phyloP scores from a whole-genome alignment of 2,888 invertebrate genomes.

The Neoscelio sp. region DNA sequence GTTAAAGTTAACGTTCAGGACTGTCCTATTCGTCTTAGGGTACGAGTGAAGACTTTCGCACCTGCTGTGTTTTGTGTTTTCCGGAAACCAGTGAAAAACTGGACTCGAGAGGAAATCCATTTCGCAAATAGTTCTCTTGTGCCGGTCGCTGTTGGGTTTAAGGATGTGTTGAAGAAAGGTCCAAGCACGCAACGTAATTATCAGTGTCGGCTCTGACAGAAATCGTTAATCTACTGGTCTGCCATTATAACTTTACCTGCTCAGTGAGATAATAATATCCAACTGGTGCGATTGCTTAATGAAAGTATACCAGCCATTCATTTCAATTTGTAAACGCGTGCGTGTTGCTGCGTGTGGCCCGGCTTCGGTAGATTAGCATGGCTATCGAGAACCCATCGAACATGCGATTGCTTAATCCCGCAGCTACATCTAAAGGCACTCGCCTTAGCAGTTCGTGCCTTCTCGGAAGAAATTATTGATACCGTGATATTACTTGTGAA shows the following conservation, averaged over 20 bases:
- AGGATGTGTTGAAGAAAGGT: not conserved
- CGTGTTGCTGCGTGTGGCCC: constrained; percentile 65
- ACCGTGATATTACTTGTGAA: constrained; percentile 56
- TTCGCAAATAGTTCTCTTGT: not conserved
- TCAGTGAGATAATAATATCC: constrained; percentile 64
- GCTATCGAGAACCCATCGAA: constrained; percentile 78
- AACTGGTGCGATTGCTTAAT: constrained; percentile 66
- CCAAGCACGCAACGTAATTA: constrained; percentile 14
- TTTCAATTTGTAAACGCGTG: constrained; percentile 66
- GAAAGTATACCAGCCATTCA: constrained; percentile 66
- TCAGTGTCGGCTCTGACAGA: constrained; percentile 39
- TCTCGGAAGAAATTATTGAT: constrained; percentile 60
- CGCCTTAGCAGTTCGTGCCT: constrained; percentile 38
- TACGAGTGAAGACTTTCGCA: no score
- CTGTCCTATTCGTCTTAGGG: no score
- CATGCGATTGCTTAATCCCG: constrained; percentile 78
- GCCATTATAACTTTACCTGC: constrained; percentile 58
- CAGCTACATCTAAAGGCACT: constrained; percentile 67
- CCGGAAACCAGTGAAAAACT: no score
- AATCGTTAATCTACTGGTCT: constrained; percentile 46
- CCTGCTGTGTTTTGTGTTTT: no score
- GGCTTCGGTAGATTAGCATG: constrained; percentile 76
- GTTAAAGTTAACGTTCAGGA: no score
- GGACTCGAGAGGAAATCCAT: not conserved
- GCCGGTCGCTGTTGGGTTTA: not conserved